A percentile compares a stretch with the other conserved stretches of the same genome.
Conservation (phyloP, 2,113 vertebrate species). For the Fulmarus glacialis region DNA sequence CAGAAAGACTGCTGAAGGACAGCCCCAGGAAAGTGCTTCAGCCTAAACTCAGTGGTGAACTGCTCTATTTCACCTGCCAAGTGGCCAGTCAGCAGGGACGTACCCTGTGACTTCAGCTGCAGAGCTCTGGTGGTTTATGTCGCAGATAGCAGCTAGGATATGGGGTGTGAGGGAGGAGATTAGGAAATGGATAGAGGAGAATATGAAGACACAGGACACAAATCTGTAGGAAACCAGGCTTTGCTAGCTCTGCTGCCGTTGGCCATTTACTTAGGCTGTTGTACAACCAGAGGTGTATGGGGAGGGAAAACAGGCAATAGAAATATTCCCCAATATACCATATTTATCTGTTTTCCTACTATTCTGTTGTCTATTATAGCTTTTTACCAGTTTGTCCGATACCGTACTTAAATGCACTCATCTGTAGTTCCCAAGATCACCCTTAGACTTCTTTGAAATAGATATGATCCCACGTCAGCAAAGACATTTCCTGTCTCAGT, state of each 20-base stretch:
- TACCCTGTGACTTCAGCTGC: neutral
- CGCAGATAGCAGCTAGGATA: neutral
- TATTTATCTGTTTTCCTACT: neutral
- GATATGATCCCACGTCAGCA: neutral
- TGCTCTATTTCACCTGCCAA: neutral
- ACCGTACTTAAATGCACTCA: neutral
- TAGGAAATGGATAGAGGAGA: neutral
- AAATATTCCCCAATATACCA: neutral
- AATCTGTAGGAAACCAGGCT: neutral
- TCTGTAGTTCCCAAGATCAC: neutral
- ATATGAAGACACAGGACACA: neutral
- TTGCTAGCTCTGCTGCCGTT: neutral
- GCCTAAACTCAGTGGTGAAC: neutral
- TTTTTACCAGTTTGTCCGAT: neutral
- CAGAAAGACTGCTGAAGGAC: neutral
- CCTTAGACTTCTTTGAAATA: neutral
- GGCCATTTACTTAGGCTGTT: neutral
- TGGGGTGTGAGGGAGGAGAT: neutral
- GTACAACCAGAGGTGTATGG: neutral
- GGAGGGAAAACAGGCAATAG: neutral
- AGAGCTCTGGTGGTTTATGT: neutral
- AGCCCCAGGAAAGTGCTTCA: neutral
- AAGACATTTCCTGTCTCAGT: neutral
- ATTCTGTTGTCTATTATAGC: neutral
- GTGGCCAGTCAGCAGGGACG: accelerated